These are phyloP conservation scores for Balanococcus diminutus DNA, from an alignment of 2,888 invertebrate species.

Conservation along the genomic window DNA sequence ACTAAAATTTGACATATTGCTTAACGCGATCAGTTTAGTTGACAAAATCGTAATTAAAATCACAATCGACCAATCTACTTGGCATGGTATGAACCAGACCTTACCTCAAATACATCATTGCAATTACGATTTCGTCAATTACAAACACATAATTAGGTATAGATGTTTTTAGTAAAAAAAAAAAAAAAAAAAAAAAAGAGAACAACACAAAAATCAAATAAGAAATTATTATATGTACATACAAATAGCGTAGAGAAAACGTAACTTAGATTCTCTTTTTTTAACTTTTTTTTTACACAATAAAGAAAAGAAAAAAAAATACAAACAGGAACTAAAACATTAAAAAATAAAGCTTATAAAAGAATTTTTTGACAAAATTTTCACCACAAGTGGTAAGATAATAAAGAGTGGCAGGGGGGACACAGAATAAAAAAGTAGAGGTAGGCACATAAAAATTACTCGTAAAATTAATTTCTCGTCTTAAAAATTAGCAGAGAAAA, in stretches of 20 bases:
- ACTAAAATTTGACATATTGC: conserved; percentile 39
- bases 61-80: conserved; percentile 14
- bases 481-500: neutral
- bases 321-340: conserved; percentile 44
- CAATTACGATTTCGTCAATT: conserved; percentile 12
- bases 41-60: neutral
- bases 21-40: neutral
- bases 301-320: conserved; percentile 9
- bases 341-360: conserved; percentile 42
- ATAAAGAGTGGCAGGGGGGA: conserved; percentile 11
- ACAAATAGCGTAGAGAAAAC: neutral
- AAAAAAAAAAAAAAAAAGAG: neutral
- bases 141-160: neutral
- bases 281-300: neutral
- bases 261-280: neutral
- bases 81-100: neutral
- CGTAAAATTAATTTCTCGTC: neutral
- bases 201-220: conserved; percentile 3
- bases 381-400: neutral
- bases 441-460: conserved; percentile 40
- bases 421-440: conserved; percentile 36
- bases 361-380: conserved; percentile 37
- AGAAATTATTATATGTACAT: neutral
- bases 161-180: neutral
- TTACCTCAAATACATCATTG: neutral